Conservation (phyloP, 2,888 invertebrate species). For the Cactoblastis cactorum region DNA sequence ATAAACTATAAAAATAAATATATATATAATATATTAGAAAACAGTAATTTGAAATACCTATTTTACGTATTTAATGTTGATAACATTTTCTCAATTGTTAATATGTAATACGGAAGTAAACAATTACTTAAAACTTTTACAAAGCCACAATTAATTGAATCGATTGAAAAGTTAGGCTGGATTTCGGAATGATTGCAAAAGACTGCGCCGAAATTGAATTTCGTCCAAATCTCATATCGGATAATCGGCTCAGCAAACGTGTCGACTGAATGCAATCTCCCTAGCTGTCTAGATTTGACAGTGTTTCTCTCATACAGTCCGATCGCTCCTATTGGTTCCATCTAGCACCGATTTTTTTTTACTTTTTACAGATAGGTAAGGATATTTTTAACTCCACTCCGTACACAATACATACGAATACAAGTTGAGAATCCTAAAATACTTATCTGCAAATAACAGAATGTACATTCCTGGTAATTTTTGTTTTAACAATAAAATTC, state of each 20-base stretch:
- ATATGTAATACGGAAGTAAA: neutral
- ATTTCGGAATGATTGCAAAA: slow-evolving; percentile 39
- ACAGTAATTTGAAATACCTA: no score
- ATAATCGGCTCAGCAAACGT: slow-evolving; percentile 56
- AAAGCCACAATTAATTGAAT: neutral
- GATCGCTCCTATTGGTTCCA: slow-evolving; percentile 8
- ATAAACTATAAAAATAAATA: no score
- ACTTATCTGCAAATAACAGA: no score
- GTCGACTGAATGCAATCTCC: slow-evolving; percentile 46
- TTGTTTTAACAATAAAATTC: no score
- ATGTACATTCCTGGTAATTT: no score
- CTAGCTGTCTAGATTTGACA: slow-evolving; percentile 31
- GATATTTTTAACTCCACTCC: no score
- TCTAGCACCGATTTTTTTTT: neutral
- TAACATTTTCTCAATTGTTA: no score
- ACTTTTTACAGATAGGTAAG: no score
- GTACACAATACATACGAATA: no score
- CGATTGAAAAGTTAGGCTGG: neutral
- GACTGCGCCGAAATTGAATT: slow-evolving; percentile 58
- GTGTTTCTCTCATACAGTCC: slow-evolving; percentile 25
- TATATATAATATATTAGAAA: no score
- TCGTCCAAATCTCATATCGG: slow-evolving; percentile 54
- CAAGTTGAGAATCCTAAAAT: no score
- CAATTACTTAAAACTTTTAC: neutral
- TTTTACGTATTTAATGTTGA: no score